phyloP scores from a whole-genome alignment of 2,797 vertebrate species.

The Leucoraja ocellata region DNA sequence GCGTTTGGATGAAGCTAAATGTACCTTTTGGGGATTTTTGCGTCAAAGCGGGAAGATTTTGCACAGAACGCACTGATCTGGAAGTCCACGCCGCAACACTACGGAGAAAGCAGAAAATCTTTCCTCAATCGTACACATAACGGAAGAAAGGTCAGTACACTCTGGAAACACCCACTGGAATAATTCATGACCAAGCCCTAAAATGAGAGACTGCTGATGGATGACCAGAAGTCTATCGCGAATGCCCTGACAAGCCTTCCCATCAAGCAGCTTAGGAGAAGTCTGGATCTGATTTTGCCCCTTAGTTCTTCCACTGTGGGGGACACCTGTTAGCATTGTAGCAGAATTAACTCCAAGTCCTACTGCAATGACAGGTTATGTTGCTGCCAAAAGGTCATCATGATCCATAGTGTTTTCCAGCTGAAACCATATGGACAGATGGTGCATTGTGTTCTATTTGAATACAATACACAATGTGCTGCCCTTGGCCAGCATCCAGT shows the following conservation, averaged over 20 bases:
- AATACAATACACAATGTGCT: background rate
- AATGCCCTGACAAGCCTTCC: background rate
- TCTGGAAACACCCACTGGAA: background rate
- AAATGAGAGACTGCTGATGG: background rate
- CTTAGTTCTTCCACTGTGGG: background rate
- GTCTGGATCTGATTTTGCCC: background rate
- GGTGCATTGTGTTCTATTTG: background rate
- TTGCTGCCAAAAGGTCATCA: background rate
- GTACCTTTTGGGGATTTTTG: constrained; percentile 93
- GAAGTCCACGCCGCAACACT: constrained; percentile 94
- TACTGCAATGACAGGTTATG: background rate
- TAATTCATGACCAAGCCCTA: background rate
- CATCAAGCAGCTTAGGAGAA: background rate
- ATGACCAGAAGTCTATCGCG: background rate
- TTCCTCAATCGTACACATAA: background rate
- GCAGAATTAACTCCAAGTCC: background rate
- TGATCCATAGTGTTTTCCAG: background rate
- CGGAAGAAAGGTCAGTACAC: background rate
- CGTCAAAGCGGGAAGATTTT: constrained; percentile 67
- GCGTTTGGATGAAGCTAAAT: background rate
- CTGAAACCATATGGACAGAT: background rate
- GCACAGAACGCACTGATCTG: constrained; percentile 94
- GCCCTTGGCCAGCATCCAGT: background rate
- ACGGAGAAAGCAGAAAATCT: constrained; percentile 41
- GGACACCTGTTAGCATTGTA: too few species aligned